These are phyloP conservation scores for Nephotettix cincticeps DNA, from an alignment of 1,140 invertebrate genomes.

Conservation along the genomic window DNA sequence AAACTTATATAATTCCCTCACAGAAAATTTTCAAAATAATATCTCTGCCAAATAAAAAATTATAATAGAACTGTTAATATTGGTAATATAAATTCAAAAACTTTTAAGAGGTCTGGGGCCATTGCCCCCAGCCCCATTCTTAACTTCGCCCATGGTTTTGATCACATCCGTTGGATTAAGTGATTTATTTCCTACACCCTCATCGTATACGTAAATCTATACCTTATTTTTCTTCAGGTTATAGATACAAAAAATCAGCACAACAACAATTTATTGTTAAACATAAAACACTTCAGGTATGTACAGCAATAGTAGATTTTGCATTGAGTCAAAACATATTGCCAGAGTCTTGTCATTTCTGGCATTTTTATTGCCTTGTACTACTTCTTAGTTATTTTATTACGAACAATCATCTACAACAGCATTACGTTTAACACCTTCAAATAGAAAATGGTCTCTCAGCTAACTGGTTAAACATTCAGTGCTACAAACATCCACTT, in stretches of 20 bases:
- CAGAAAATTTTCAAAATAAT: too few species aligned
- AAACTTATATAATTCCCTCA: too few species aligned
- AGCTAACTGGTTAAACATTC: constrained; percentile 29
- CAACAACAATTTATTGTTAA: constrained; percentile 34
- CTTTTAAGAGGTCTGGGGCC: too few species aligned
- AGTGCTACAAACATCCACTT: constrained; percentile 34
- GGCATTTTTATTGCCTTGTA: constrained; percentile 30
- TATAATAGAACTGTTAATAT: too few species aligned
- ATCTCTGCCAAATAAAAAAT: too few species aligned
- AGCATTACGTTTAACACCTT: constrained; percentile 39
- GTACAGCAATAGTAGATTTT: constrained; percentile 36
- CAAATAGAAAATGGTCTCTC: constrained; percentile 30
- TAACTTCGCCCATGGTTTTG: too few species aligned
- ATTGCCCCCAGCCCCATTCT: too few species aligned
- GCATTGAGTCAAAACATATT: constrained; percentile 38
- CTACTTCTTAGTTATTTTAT: constrained; percentile 39
- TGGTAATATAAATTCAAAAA: too few species aligned
- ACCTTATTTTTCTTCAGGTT: constrained; percentile 35
- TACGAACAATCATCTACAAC: constrained; percentile 39
- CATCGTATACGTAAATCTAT: constrained; percentile 38
- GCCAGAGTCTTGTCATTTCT: constrained; percentile 26
- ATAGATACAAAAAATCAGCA: constrained; percentile 37
- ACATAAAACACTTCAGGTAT: constrained; percentile 39
- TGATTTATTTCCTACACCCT: constrained; percentile 36
- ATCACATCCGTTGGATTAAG: constrained; percentile 39